Evolutionary conservation across 2,888 invertebrate species (phyloP).

Genomic region (Euzophera pinguis): DNA sequence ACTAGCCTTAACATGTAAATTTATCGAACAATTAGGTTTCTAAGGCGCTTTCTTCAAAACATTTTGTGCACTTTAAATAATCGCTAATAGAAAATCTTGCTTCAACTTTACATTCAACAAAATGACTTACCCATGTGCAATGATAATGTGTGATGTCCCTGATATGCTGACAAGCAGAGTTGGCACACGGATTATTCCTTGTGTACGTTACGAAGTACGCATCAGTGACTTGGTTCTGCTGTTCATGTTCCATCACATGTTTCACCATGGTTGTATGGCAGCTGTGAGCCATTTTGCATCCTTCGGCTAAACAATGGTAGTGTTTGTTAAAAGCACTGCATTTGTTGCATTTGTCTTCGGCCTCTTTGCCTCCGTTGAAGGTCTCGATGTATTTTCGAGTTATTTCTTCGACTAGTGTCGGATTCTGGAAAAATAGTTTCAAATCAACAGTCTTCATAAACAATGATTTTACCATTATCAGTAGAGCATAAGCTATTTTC

Average conservation of each 20-base stretch:
- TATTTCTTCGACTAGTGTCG: constrained; percentile 80
- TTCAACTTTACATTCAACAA: background rate
- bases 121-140: constrained; percentile 88
- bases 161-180: constrained; percentile 85
- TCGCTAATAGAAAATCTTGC: no score
- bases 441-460: no score
- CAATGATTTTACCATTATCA: no score
- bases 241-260: constrained; percentile 93
- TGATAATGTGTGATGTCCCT: constrained; percentile 92
- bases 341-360: constrained; percentile 75
- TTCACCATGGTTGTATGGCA: constrained; percentile 87
- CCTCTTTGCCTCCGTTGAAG: constrained; percentile 70
- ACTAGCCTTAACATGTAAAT: no score
- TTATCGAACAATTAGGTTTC: no score
- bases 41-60: no score
- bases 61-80: no score
- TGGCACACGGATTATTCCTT: constrained; percentile 82
- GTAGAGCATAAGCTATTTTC: no score
- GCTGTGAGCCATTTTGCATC: constrained; percentile 86
- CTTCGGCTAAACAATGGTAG: constrained; percentile 90
- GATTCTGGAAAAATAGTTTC: constrained; percentile 45
- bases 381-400: constrained; percentile 74
- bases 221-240: constrained; percentile 92
- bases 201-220: constrained; percentile 85
- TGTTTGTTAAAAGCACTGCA: constrained; percentile 88